A percentile compares a stretch with the other conserved stretches of the same genome.
Conservation (phyloP, 2,888 invertebrate genomes). For the Linnaemya tessellans region DNA sequence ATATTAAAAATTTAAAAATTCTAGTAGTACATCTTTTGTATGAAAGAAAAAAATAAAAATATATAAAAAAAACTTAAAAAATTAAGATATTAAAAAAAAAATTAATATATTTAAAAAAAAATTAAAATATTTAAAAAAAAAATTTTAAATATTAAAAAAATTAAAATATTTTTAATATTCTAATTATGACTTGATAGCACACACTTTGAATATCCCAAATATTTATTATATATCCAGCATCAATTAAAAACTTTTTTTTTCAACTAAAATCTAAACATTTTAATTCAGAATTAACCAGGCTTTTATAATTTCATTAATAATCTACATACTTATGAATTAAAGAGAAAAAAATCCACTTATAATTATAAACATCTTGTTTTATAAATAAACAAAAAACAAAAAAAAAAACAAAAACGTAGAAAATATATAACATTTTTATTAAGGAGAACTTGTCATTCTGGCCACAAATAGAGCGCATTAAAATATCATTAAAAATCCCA, state of each 20-base stretch:
- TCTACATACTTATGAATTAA: neutral
- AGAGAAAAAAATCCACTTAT: constrained; percentile 13
- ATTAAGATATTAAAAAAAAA: no score
- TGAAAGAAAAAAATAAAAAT: no score
- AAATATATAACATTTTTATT: neutral
- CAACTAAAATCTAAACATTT: neutral
- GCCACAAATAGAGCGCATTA: constrained; percentile 66
- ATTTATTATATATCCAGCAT: no score
- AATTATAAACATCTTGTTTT: neutral
- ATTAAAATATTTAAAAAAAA: no score
- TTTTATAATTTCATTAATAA: neutral
- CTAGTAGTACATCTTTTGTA: no score
- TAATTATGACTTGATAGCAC: no score
- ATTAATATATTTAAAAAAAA: no score
- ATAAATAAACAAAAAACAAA: neutral
- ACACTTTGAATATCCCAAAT: no score
- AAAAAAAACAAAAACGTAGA: neutral
- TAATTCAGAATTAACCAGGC: neutral
- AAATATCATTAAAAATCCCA: constrained; percentile 61
- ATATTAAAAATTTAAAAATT: no score
- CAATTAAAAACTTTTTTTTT: neutral
- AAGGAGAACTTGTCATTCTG: constrained; percentile 26
- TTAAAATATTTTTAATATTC: no score
- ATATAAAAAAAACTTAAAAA: no score
- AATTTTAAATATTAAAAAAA: no score